phyloP scores from a whole-genome alignment of 1,140 invertebrate genomes.

The Zaprionus inermis region DNA sequence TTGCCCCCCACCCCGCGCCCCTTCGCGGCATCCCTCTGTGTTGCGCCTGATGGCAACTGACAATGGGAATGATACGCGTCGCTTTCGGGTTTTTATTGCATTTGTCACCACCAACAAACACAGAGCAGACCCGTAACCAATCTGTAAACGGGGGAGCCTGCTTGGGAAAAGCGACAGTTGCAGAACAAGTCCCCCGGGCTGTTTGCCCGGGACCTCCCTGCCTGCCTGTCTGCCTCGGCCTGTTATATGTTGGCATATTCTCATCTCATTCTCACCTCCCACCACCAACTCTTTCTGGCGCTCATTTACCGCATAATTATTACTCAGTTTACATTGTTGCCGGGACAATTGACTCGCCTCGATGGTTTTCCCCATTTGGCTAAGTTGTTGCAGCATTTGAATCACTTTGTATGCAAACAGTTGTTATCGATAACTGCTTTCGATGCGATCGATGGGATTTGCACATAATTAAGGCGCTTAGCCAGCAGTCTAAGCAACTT shows the following conservation, averaged over 20 bases:
- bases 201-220: background rate
- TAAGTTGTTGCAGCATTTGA: background rate
- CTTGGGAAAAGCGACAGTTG: slow-evolving; percentile 56
- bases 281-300: background rate
- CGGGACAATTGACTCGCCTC: background rate
- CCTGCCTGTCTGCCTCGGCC: background rate
- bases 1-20: background rate
- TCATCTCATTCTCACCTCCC: background rate
- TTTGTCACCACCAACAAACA: slow-evolving; percentile 60
- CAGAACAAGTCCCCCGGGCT: slow-evolving; percentile 17
- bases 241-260: slow-evolving; percentile 1
- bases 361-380: background rate
- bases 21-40: background rate
- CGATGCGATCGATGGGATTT: background rate
- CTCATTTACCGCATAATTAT: slow-evolving; percentile 31
- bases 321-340: slow-evolving; percentile 27
- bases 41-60: slow-evolving; percentile 18
- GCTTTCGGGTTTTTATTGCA: slow-evolving; percentile 70
- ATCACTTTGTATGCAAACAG: background rate
- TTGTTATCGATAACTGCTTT: background rate
- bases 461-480: background rate
- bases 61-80: slow-evolving; percentile 53
- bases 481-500: no score
- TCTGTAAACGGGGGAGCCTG: background rate
- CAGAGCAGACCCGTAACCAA: slow-evolving; percentile 14